A percentile compares a stretch with the other conserved stretches of the same genome.
Evolutionary conservation across 2,797 vertebrate species (phyloP).

Genomic region (Alfaro cultratus): DNA sequence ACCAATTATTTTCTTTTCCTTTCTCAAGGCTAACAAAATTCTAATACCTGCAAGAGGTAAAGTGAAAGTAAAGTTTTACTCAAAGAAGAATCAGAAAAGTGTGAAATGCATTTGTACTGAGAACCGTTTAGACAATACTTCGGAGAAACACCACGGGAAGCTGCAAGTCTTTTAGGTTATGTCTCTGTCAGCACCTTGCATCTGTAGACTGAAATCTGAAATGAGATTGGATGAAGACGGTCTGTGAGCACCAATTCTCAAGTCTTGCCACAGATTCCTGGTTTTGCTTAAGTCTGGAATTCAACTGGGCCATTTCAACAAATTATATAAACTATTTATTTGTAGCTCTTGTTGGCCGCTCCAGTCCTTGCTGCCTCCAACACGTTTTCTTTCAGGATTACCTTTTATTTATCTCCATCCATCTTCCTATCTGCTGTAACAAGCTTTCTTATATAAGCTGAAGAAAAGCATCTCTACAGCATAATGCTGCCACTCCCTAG

Average conservation of each 20-base stretch:
- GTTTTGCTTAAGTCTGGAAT: not conserved
- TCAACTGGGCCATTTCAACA: not conserved
- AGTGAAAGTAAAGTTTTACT: not conserved
- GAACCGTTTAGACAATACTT: not conserved
- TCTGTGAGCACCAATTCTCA: not conserved
- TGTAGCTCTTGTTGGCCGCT: not conserved
- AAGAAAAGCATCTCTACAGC: not conserved
- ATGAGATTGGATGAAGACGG: not conserved
- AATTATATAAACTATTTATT: not conserved
- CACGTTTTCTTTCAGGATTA: not conserved
- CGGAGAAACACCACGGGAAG: not conserved
- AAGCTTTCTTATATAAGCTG: not conserved
- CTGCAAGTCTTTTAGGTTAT: not conserved
- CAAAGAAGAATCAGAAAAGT: not conserved
- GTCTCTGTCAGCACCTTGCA: not conserved
- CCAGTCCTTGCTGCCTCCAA: not conserved
- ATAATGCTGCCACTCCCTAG: not conserved
- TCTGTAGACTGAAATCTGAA: not conserved
- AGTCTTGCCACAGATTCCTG: not conserved
- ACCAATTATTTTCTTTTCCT: constrained; percentile 20
- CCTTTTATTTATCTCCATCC: not conserved
- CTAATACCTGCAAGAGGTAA: not conserved
- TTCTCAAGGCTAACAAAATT: not conserved
- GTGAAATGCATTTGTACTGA: not conserved
- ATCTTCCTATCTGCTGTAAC: not conserved